Evolutionary conservation across 2,888 invertebrate genomes (phyloP).

Genomic region (Plebejus melissa): DNA sequence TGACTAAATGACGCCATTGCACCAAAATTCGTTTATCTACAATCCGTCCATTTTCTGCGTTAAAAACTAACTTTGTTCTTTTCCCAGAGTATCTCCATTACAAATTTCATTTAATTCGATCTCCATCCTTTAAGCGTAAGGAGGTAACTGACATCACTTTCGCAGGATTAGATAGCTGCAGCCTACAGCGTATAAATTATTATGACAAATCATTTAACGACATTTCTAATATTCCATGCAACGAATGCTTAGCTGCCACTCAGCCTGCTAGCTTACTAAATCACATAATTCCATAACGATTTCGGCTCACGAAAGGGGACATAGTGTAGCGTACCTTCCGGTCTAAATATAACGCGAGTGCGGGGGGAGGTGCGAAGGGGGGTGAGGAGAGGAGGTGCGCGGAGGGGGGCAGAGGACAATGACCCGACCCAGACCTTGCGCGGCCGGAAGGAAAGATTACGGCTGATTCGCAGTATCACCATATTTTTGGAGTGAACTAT

Average conservation of each 20-base stretch:
- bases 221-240: too few relatives aligned
- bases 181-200: too few relatives aligned
- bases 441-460: slow-evolving; percentile 52
- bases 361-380: neutral
- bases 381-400: slow-evolving; percentile 3
- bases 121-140: too few relatives aligned
- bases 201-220: too few relatives aligned
- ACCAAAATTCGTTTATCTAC: too few relatives aligned
- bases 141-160: too few relatives aligned
- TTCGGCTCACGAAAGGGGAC: slow-evolving; percentile 52
- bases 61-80: too few relatives aligned
- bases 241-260: neutral
- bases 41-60: too few relatives aligned
- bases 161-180: too few relatives aligned
- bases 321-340: slow-evolving; percentile 59
- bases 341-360: slow-evolving; percentile 63
- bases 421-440: slow-evolving; percentile 72
- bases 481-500: slow-evolving; percentile 4
- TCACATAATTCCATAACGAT: slow-evolving; percentile 31
- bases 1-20: too few relatives aligned
- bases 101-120: too few relatives aligned
- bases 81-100: too few relatives aligned
- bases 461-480: slow-evolving; percentile 19
- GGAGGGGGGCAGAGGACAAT: slow-evolving; percentile 44
- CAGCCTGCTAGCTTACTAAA: neutral